Evolutionary conservation across 2,797 vertebrate genomes (phyloP).

Genomic region (Mus spretus): DNA sequence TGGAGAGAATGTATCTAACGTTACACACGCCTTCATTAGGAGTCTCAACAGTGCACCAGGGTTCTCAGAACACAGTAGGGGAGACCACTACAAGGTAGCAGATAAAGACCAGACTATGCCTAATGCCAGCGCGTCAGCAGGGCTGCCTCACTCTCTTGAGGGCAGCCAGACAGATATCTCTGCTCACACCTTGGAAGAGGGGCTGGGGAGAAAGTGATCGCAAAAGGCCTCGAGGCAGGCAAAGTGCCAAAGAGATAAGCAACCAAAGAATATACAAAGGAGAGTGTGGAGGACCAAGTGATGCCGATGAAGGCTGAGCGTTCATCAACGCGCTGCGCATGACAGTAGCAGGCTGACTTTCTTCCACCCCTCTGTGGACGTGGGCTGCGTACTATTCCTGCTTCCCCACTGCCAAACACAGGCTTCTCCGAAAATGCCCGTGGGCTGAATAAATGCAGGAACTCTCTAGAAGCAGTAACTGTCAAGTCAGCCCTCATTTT

Average conservation of each 20-base stretch:
- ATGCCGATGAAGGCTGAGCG: background rate
- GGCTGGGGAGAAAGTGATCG: background rate
- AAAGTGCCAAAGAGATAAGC: background rate
- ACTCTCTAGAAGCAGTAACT: background rate
- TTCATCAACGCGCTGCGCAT: accelerated
- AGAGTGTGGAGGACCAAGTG: background rate
- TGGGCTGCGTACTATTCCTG: background rate
- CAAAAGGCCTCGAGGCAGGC: background rate
- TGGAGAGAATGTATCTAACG: background rate
- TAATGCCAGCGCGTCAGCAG: accelerated
- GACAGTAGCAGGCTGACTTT: background rate
- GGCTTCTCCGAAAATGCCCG: background rate
- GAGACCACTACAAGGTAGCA: background rate
- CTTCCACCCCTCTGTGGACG: background rate
- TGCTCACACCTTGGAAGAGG: background rate
- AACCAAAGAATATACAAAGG: background rate
- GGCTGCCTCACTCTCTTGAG: background rate
- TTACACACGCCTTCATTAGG: too few species aligned
- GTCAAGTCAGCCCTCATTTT: background rate
- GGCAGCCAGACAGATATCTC: background rate
- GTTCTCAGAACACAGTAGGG: background rate
- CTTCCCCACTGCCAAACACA: background rate
- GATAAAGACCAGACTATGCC: background rate
- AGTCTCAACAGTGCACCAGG: background rate
- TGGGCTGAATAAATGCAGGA: background rate